phyloP scores from a whole-genome alignment of 2,113 vertebrate species.

The Narcine bancroftii region DNA sequence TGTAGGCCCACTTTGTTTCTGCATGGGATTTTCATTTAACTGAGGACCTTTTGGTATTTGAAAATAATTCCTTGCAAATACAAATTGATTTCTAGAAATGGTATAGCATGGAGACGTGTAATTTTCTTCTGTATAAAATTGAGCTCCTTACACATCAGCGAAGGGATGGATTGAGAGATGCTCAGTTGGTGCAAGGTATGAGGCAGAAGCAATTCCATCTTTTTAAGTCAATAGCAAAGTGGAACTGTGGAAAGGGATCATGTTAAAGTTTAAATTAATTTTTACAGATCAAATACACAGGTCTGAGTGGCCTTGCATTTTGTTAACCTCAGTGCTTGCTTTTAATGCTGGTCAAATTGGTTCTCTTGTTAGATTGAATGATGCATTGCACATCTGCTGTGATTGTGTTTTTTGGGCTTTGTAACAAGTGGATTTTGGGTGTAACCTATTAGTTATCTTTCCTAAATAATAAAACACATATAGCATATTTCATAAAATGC shows the following conservation, averaged over 20 bases:
- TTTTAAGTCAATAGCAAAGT: background rate
- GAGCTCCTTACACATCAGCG: background rate
- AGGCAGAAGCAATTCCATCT: background rate
- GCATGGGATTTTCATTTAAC: background rate
- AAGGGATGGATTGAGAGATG: background rate
- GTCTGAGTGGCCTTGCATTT: background rate
- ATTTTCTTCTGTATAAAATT: background rate
- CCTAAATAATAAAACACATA: background rate
- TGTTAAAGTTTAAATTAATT: background rate
- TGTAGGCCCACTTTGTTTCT: background rate
- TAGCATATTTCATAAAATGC: background rate
- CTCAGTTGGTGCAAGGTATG: background rate
- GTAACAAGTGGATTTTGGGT: background rate
- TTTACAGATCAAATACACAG: background rate
- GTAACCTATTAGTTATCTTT: background rate
- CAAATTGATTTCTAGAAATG: background rate
- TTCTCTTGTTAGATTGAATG: background rate
- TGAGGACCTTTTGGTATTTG: background rate
- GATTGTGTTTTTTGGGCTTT: background rate
- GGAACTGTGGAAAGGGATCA: background rate
- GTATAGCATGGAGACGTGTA: background rate
- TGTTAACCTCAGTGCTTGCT: background rate
- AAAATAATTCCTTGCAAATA: background rate
- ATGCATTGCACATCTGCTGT: background rate
- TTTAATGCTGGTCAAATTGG: background rate